phyloP scores from a whole-genome alignment of 2,113 vertebrate species.

The Burhinus oedicnemus region DNA sequence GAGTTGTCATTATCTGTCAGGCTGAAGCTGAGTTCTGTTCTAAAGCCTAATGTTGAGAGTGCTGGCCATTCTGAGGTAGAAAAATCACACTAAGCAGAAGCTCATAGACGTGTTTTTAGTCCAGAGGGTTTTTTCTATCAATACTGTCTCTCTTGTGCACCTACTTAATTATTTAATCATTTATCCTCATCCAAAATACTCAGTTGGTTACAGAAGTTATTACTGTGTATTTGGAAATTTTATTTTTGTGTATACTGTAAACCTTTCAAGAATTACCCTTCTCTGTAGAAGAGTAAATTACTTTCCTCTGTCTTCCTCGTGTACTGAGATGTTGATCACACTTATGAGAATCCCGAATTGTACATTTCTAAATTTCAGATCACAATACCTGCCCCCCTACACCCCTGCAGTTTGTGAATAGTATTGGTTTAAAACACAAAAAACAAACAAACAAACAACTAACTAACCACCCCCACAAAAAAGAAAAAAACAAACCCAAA shows the following conservation, averaged over 20 bases:
- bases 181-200: neutral
- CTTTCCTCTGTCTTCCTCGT: neutral
- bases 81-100: neutral
- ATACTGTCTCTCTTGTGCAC: neutral
- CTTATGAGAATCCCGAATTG: neutral
- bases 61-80: neutral
- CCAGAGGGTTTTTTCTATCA: neutral
- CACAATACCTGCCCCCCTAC: neutral
- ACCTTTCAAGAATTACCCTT: neutral
- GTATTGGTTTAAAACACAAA: neutral
- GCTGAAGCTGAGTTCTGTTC: neutral
- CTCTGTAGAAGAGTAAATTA: neutral
- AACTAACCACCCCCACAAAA: neutral
- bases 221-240: neutral
- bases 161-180: neutral
- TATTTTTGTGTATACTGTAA: neutral
- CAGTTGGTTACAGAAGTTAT: neutral
- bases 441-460: neutral
- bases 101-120: neutral
- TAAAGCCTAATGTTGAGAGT: neutral
- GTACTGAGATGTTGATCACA: neutral
- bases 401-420: neutral
- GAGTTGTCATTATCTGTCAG: neutral
- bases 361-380: neutral
- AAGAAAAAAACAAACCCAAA: neutral